Evolutionary conservation across 2,888 invertebrate genomes (phyloP).

Genomic region (Trichopria drosophilae): DNA sequence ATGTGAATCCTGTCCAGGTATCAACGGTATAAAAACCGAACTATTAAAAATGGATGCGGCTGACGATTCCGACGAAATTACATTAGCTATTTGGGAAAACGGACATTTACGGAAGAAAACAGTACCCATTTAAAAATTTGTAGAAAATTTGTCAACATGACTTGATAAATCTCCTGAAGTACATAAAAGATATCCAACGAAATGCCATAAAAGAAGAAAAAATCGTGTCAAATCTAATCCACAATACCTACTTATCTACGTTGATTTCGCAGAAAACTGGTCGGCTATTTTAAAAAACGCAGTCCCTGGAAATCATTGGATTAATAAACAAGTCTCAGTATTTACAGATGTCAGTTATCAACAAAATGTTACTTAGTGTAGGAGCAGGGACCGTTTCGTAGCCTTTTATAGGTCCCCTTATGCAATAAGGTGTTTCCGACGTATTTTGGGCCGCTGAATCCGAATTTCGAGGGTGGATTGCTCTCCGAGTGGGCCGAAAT

Average conservation of each 20-base stretch:
- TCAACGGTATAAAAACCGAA: conserved; percentile 1
- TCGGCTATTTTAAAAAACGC: conserved; percentile 8
- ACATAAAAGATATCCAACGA: conserved; percentile 6
- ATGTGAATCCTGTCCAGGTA: conserved; percentile 7
- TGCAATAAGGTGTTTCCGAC: too few relatives aligned
- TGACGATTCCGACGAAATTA: conserved; percentile 14
- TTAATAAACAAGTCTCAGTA: conserved; percentile 17
- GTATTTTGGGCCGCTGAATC: too few relatives aligned
- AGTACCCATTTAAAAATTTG: conserved; percentile 7
- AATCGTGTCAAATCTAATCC: not conserved
- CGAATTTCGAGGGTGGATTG: too few relatives aligned
- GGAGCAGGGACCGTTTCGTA: too few relatives aligned
- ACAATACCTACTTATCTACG: conserved; percentile 4
- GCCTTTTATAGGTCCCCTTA: too few relatives aligned
- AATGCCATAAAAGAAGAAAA: conserved; percentile 8
- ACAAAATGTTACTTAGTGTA: not conserved
- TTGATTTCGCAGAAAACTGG: conserved; percentile 25
- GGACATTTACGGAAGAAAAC: conserved; percentile 17
- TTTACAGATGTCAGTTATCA: conserved; percentile 17
- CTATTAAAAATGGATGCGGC: not conserved
- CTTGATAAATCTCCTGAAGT: not conserved
- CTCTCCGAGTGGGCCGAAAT: too few relatives aligned
- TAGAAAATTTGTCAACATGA: conserved; percentile 9
- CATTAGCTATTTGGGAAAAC: conserved; percentile 16
- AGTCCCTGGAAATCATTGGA: too few relatives aligned